These are phyloP conservation scores for Apodemia hepburni DNA, from an alignment of 2,888 invertebrate genomes.

Conservation along the genomic window DNA sequence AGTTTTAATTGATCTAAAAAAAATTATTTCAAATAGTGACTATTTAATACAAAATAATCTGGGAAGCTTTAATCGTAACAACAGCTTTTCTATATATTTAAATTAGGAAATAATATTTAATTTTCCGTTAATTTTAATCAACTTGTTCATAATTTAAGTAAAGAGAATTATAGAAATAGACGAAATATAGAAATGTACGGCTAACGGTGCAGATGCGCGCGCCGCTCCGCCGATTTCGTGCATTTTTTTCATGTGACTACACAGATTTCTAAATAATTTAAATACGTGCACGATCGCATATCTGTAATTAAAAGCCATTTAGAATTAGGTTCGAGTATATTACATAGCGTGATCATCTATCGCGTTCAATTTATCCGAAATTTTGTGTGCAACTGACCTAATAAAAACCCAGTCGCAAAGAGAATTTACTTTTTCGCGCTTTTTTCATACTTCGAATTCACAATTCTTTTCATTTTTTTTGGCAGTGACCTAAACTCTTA, in stretches of 20 bases:
- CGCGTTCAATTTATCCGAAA: slow-evolving; percentile 31
- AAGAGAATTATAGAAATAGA: slow-evolving; percentile 12
- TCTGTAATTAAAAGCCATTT: slow-evolving; percentile 56
- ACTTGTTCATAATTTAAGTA: background rate
- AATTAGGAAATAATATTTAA: too few species aligned
- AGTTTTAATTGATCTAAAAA: too few species aligned
- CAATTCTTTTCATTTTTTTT: background rate
- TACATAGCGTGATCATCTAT: slow-evolving; percentile 45
- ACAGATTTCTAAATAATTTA: slow-evolving; percentile 78
- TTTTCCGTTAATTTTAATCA: background rate
- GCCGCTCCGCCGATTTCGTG: slow-evolving; percentile 69
- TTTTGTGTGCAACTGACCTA: slow-evolving; percentile 29
- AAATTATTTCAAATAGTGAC: too few species aligned
- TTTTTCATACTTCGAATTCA: background rate
- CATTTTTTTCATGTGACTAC: slow-evolving; percentile 70
- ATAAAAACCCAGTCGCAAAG: slow-evolving; percentile 13
- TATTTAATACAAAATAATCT: too few species aligned
- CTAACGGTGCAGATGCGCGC: slow-evolving; percentile 31
- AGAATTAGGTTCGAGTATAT: slow-evolving; percentile 56
- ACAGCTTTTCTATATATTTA: too few species aligned
- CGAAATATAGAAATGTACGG: slow-evolving; percentile 14
- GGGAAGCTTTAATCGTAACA: too few species aligned
- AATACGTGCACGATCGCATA: slow-evolving; percentile 68
- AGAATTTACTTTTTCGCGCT: slow-evolving; percentile 16
- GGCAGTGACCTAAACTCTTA: background rate